Percentiles rank a stretch among this genome's conserved stretches.
These are phyloP conservation scores for Lithodes maja DNA, from an alignment of 2,888 invertebrate species.

Conservation along the genomic window DNA sequence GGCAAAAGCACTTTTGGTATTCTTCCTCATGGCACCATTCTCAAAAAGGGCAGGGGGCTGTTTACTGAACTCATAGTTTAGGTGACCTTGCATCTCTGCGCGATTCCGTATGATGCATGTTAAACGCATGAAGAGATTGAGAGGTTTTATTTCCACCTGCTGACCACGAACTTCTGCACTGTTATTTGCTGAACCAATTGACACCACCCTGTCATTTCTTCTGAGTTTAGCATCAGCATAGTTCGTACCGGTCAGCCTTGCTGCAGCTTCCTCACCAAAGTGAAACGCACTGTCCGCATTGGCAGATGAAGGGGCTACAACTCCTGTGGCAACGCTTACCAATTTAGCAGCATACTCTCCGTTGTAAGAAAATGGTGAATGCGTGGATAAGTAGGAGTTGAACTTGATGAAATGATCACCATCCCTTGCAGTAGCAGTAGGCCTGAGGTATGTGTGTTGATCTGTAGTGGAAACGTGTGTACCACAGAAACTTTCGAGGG, in stretches of 20 bases:
- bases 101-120: not conserved
- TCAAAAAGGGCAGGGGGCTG: constrained; percentile 6
- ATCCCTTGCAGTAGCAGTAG: not conserved
- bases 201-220: constrained; percentile 2
- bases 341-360: not conserved
- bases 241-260: not conserved
- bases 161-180: not conserved
- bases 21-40: constrained; percentile 7
- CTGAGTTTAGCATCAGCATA: not conserved
- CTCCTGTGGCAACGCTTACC: not conserved
- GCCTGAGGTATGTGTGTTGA: not conserved
- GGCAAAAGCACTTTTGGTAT: not conserved
- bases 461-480: not conserved
- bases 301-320: not conserved
- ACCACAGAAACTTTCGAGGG: not conserved
- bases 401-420: not conserved
- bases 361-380: constrained; percentile 7
- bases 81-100: not conserved
- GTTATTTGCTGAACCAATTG: not conserved
- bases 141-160: too few relatives aligned
- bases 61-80: constrained; percentile 13
- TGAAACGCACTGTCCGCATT: constrained; percentile 2
- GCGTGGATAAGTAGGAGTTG: not conserved
- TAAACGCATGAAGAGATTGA: too few relatives aligned
- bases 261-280: constrained; percentile 1